These are phyloP conservation scores for Hermetia illucens DNA, from an alignment of 1,140 invertebrate genomes.

Conservation along the genomic window DNA sequence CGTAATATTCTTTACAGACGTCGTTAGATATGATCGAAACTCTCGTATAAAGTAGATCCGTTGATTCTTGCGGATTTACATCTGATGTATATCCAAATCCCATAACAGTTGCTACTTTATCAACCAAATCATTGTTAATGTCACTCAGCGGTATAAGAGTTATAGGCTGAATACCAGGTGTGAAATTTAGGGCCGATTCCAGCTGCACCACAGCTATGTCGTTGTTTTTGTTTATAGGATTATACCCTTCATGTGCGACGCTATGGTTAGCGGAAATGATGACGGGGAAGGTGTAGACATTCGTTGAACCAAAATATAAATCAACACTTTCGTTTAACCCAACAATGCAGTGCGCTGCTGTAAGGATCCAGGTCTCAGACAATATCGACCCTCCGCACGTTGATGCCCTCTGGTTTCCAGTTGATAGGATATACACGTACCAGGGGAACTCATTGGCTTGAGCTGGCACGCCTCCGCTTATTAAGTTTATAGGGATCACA, in stretches of 20 bases:
- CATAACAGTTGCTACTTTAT: conserved; percentile 13
- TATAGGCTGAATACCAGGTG: conserved; percentile 17
- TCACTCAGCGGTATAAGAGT: conserved; percentile 11
- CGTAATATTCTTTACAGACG: conserved; percentile 11
- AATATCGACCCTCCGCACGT: conserved; percentile 47
- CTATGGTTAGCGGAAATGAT: too few species aligned
- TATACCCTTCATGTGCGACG: conserved; percentile 33
- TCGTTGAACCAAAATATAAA: too few species aligned
- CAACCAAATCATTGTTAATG: conserved; percentile 13
- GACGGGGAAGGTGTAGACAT: too few species aligned
- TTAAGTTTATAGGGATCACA: too few species aligned
- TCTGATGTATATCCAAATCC: conserved; percentile 21
- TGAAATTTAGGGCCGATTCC: conserved; percentile 27
- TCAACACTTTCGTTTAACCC: too few species aligned
- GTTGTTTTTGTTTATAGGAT: conserved; percentile 27
- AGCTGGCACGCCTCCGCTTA: too few species aligned
- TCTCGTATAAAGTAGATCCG: conserved; percentile 15
- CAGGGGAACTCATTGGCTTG: too few species aligned
- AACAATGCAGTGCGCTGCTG: conserved; percentile 40
- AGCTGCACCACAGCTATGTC: conserved; percentile 42
- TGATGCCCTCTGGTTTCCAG: too few species aligned
- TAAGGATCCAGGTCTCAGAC: conserved; percentile 35
- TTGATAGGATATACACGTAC: too few species aligned
- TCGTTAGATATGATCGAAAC: conserved; percentile 19
- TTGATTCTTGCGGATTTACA: conserved; percentile 19